phyloP scores from a whole-genome alignment of 92 coral and sea anemone species.

The Palythoa grandiflora region DNA sequence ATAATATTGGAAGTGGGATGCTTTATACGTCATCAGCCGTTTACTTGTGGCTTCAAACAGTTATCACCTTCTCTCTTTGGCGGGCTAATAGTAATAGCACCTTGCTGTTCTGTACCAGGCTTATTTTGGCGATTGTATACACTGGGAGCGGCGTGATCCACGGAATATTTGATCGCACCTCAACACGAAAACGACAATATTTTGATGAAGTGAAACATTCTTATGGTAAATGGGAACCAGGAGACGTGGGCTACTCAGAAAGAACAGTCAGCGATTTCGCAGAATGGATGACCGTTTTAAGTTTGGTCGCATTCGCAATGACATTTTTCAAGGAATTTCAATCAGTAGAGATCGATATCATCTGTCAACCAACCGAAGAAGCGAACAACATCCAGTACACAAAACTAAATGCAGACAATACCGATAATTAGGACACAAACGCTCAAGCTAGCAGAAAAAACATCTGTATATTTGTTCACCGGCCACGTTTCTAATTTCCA shows the following conservation, averaged over 20 bases:
- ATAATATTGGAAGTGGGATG: not conserved
- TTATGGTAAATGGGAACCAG: slow-evolving; percentile 16
- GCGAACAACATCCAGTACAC: not conserved
- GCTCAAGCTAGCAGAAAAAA: too few relatives aligned
- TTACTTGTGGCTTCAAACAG: slow-evolving; percentile 20
- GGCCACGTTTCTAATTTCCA: too few relatives aligned
- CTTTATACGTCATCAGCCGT: not conserved
- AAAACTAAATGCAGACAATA: not conserved
- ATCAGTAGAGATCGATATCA: not conserved
- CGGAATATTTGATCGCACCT: not conserved
- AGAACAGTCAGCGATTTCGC: slow-evolving; percentile 22
- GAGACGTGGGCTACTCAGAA: not conserved
- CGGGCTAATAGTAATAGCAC: not conserved
- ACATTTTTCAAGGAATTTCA: slow-evolving; percentile 21
- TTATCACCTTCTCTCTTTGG: slow-evolving; percentile 6
- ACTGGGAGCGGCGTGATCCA: not conserved
- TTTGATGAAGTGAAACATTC: slow-evolving; percentile 15
- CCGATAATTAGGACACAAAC: not conserved
- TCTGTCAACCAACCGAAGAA: not conserved
- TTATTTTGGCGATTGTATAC: not conserved
- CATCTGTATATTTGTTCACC: too few relatives aligned
- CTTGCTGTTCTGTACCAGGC: not conserved
- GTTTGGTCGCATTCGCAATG: not conserved
- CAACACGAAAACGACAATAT: not conserved
- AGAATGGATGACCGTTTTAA: slow-evolving; percentile 22